These are phyloP conservation scores for Eupithecia subfuscata DNA, from an alignment of 2,888 invertebrate genomes.

Conservation along the genomic window DNA sequence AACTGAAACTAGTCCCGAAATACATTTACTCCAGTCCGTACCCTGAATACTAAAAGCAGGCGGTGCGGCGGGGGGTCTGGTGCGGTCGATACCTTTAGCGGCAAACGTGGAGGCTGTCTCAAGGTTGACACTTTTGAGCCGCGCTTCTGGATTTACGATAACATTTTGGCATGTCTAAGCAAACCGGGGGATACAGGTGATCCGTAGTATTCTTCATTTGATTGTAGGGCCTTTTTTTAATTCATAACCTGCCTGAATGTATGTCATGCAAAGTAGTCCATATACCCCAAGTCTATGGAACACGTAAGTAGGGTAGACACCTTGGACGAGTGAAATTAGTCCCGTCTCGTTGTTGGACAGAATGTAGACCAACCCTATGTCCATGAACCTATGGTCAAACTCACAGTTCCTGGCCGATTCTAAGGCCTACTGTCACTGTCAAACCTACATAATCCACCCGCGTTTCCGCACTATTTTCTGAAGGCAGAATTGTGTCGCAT, in stretches of 20 bases:
- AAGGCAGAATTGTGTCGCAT: no score
- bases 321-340: no score
- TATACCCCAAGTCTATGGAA: no score
- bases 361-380: no score
- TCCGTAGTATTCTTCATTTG: background rate
- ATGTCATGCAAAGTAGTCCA: background rate
- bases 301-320: no score
- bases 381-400: no score
- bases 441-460: no score
- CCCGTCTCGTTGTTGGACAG: no score
- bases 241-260: background rate
- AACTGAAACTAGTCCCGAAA: constrained; percentile 3
- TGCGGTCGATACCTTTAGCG: constrained; percentile 39
- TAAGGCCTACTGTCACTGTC: no score
- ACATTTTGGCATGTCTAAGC: background rate
- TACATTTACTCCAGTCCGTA: constrained; percentile 16
- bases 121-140: constrained; percentile 35
- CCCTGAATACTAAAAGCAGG: constrained; percentile 32
- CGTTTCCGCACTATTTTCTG: no score
- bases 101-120: constrained; percentile 40
- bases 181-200: background rate
- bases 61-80: constrained; percentile 24
- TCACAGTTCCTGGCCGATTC: no score
- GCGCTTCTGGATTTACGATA: constrained; percentile 3
- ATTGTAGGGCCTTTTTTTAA: background rate